Evolutionary conservation across 23 tunicate species (phyloP).

Genomic region (Diplosoma virens): DNA sequence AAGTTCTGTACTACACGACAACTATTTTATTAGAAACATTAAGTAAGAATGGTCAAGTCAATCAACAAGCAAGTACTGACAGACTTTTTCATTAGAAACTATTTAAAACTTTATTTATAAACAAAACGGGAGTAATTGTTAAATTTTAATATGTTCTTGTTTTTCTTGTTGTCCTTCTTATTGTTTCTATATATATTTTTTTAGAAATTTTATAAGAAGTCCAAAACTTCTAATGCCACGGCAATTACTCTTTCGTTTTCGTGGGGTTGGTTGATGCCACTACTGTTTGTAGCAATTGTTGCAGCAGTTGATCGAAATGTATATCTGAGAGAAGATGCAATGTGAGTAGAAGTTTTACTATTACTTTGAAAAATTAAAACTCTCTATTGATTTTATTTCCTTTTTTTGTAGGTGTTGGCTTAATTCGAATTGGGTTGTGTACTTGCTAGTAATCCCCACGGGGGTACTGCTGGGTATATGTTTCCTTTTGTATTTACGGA

Average conservation of each 20-base stretch:
- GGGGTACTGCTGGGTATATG: not conserved
- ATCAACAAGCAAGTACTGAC: too few relatives aligned
- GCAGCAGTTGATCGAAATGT: not conserved
- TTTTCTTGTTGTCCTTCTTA: not conserved
- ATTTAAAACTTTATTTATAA: too few relatives aligned
- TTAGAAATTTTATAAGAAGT: not conserved
- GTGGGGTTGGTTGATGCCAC: conserved; percentile 31
- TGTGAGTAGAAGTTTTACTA: not conserved
- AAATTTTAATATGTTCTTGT: not conserved
- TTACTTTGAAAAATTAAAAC: not conserved
- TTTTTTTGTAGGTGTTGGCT: conserved; percentile 11
- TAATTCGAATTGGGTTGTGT: not conserved
- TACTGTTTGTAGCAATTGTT: not conserved
- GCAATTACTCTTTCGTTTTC: not conserved
- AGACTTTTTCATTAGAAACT: too few relatives aligned
- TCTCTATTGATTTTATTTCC: not conserved
- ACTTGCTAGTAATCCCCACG: conserved; percentile 5
- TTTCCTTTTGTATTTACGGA: conserved; percentile 7
- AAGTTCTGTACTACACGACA: too few relatives aligned
- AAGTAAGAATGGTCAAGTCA: too few relatives aligned
- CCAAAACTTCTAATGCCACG: not conserved
- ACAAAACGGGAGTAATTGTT: too few relatives aligned
- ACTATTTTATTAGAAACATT: too few relatives aligned
- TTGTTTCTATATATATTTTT: not conserved
- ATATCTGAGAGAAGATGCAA: conserved; percentile 1